These are phyloP conservation scores for Pristionchus arcanus DNA, from an alignment of 2,888 invertebrate genomes.

Conservation along the genomic window DNA sequence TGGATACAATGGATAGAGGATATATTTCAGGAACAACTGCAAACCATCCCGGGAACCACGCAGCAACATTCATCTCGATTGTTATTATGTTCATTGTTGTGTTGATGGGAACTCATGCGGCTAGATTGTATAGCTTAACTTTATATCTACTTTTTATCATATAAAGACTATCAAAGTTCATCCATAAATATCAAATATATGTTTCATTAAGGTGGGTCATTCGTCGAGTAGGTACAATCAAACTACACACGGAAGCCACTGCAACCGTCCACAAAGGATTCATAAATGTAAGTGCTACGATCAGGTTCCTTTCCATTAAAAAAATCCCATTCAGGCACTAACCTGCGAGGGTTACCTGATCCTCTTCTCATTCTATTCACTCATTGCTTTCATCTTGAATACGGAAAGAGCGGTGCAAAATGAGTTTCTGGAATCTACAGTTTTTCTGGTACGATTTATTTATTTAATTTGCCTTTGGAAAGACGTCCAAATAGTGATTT, in stretches of 20 bases:
- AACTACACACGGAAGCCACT: background rate
- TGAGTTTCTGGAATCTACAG: background rate
- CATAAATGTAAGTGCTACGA: background rate
- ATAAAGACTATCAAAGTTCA: no score
- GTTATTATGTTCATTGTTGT: background rate
- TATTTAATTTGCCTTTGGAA: background rate
- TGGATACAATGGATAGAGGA: no score
- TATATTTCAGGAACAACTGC: background rate
- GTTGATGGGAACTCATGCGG: background rate
- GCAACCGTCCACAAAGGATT: background rate
- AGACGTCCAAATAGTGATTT: no score
- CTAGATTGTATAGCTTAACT: background rate
- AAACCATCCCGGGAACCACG: background rate
- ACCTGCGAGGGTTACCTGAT: background rate
- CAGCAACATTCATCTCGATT: background rate
- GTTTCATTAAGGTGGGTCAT: background rate
- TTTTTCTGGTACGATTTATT: background rate
- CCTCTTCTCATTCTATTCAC: slow-evolving; percentile 3
- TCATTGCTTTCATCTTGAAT: background rate
- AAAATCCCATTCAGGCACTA: background rate
- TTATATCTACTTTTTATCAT: no score
- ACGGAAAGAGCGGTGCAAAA: background rate
- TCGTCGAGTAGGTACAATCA: background rate
- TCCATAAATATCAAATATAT: no score
- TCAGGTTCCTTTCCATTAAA: background rate